phyloP scores from a whole-genome alignment of 2,797 vertebrate genomes.

The Thamnophis elegans region DNA sequence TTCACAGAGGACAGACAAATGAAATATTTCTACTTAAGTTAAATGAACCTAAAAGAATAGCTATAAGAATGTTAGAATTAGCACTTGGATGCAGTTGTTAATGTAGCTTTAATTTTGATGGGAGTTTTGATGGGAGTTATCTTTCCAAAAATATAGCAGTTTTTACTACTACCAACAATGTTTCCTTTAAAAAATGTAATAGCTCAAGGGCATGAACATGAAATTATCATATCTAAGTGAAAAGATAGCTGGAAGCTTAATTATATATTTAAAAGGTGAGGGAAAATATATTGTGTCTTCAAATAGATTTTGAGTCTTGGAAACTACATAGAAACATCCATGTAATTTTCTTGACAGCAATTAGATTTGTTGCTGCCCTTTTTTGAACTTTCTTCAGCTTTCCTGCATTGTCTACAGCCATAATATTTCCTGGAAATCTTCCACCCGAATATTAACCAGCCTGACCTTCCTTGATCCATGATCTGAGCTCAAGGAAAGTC shows the following conservation, averaged over 20 bases:
- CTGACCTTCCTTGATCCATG: background rate
- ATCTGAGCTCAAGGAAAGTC: background rate
- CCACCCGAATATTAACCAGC: background rate
- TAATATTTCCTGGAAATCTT: background rate
- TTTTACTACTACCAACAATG: slow-evolving; percentile 8
- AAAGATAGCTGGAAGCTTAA: background rate
- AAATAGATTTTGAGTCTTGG: background rate
- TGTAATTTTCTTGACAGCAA: background rate
- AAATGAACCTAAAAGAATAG: background rate
- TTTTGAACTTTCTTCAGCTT: background rate
- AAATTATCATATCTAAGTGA: background rate
- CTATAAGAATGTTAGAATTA: background rate
- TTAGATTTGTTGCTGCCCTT: background rate
- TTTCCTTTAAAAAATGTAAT: slow-evolving; percentile 12
- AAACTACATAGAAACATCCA: background rate
- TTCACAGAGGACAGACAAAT: background rate
- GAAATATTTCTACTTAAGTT: background rate
- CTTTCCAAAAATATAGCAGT: background rate
- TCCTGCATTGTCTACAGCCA: background rate
- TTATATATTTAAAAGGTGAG: background rate
- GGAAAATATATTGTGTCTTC: background rate
- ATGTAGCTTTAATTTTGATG: background rate
- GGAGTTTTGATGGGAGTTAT: slow-evolving; percentile 5
- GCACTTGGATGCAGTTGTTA: background rate
- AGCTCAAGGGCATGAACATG: background rate